Base-by-base conservation (phyloP, 2,888 invertebrate species). In the Apamea sordens region DNA sequence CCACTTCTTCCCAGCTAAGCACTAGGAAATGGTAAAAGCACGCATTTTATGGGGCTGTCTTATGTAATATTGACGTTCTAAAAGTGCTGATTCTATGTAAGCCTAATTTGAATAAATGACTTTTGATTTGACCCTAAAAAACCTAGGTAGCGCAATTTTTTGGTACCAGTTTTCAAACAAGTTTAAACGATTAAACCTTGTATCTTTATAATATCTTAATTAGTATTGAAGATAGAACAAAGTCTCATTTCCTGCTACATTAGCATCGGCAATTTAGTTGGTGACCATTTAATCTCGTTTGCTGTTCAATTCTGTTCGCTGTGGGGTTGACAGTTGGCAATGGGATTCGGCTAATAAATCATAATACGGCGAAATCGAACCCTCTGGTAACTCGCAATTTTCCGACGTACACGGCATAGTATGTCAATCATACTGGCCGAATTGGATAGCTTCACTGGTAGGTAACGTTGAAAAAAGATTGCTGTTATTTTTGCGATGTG, bases 311-410 rank as follows among this genome's bases (percentile, higher is more conserved):
- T 76, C 65, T 79, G 80, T 79, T 80, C 86, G 79, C 70, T 82
- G 80, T 86, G 83, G 86, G 84, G 87, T 86, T 86, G 91, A 86
- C 90, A 88, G 88, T 87, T 83, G 83, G 79, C 88, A 88, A 89
- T 89, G 80, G 74, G 87, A 90, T 89, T 87, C 83, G 81, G 77
- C 79, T 80, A 89, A 90, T 90, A 90, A 91, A 91, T 92, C 91
- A 92, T 92, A 86, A 88, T 88, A 89, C 86, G 76, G 64, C 83
- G 70, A 82, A 83, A 84, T 83, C 79, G 83, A 86, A 83, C 77
- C 75, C 65, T 80, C 78, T 78, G 80, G 80, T 76, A 80, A 75
- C 83, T 84, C 83, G 82, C 85, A 84, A 87, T 88, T 89, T 85
- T 86, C 70, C 82, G 81, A 78, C 77, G 79, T 82, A 84, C 80